These are phyloP conservation scores for Chesias legatella DNA, from an alignment of 2,888 invertebrate species.

Conservation along the genomic window DNA sequence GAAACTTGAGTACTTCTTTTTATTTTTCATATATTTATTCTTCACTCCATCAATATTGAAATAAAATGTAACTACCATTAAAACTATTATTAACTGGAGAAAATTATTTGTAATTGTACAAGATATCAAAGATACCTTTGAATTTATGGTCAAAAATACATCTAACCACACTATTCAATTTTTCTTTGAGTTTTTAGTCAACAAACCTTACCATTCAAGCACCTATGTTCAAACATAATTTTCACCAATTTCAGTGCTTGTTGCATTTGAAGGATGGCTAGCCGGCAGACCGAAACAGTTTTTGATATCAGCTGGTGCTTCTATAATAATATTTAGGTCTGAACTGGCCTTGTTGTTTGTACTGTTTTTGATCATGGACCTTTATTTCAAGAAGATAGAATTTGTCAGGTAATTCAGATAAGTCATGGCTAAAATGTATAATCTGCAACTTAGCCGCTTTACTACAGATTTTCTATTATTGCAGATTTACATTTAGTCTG, in stretches of 20 bases:
- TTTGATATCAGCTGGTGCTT: slow-evolving; percentile 90
- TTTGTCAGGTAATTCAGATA: slow-evolving; percentile 49
- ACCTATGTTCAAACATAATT: background rate
- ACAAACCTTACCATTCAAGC: no score
- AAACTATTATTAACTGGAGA: no score
- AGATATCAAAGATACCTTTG: no score
- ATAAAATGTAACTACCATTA: no score
- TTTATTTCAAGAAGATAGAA: slow-evolving; percentile 85
- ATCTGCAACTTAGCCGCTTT: no score
- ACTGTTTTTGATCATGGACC: slow-evolving; percentile 89
- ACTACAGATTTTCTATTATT: background rate
- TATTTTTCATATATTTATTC: background rate
- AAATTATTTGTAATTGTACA: no score
- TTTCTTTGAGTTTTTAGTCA: no score
- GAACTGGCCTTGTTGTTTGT: slow-evolving; percentile 94
- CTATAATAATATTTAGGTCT: slow-evolving; percentile 93
- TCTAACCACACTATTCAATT: no score
- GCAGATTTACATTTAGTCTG: background rate
- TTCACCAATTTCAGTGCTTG: slow-evolving; percentile 84
- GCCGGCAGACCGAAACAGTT: slow-evolving; percentile 87
- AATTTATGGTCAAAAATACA: no score
- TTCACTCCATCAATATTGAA: no score
- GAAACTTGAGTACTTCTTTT: no score
- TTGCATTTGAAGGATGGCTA: slow-evolving; percentile 93
- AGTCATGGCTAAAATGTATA: no score